phyloP scores from a whole-genome alignment of 2,797 vertebrate genomes.

The Loriculus beryllinus region DNA sequence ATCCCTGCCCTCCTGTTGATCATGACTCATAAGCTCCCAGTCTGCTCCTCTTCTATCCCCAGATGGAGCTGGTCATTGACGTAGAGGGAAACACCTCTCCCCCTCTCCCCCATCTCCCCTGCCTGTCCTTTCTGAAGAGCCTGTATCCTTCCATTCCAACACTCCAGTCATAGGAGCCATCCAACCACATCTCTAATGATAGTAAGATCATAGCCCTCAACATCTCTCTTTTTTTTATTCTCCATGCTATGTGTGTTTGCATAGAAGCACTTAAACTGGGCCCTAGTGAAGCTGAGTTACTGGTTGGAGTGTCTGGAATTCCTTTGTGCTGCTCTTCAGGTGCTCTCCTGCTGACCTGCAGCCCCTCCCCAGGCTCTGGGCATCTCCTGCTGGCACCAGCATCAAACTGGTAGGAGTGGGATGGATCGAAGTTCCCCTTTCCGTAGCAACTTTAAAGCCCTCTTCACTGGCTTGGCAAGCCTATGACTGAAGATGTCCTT shows the following conservation, averaged over 20 bases:
- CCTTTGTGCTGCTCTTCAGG: not conserved
- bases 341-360: not conserved
- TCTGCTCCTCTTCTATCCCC: not conserved
- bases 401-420: not conserved
- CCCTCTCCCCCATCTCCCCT: not conserved
- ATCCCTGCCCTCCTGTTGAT: not conserved
- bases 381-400: not conserved
- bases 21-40: not conserved
- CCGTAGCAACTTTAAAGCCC: not conserved
- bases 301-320: not conserved
- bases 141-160: not conserved
- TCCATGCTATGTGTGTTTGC: not conserved
- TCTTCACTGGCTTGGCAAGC: not conserved
- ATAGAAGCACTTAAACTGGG: not conserved
- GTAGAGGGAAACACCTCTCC: not conserved
- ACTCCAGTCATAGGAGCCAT: not conserved
- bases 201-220: not conserved
- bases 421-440: not conserved
- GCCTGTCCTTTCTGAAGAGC: not conserved
- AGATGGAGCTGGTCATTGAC: not conserved
- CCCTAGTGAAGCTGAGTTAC: not conserved
- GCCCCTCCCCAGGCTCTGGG: not conserved
- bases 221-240: not conserved
- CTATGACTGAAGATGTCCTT: not conserved
- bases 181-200: not conserved